Percentiles rank a stretch among this genome's conserved stretches.
Conservation (phyloP, 2,888 invertebrate species). For the Cartodere bifasciata region DNA sequence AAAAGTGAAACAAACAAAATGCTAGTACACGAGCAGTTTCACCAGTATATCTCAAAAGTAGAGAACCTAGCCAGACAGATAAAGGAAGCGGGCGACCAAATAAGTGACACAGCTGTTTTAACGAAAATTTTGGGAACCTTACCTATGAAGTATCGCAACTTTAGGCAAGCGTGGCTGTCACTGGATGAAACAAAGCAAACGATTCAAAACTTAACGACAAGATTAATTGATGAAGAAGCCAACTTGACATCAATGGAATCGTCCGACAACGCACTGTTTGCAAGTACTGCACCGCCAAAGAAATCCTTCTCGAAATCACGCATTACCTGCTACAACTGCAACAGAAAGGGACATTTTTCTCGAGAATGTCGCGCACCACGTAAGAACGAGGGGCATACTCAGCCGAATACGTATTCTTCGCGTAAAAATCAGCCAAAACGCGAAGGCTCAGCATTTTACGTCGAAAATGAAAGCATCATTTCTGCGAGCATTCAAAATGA, state of each 20-base stretch:
- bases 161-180: slow-evolving; percentile 12
- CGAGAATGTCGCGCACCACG: neutral
- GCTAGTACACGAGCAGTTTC: slow-evolving; percentile 18
- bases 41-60: slow-evolving; percentile 21
- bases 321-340: slow-evolving; percentile 5
- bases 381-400: neutral
- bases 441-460: no score
- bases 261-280: slow-evolving; percentile 2
- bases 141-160: slow-evolving; percentile 9
- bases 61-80: slow-evolving; percentile 19
- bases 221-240: slow-evolving; percentile 11
- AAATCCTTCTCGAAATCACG: no score
- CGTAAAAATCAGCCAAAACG: no score
- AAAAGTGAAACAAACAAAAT: slow-evolving; percentile 19
- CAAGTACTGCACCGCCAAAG: no score
- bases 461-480: no score
- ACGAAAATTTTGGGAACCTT: slow-evolving; percentile 15
- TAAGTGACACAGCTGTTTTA: slow-evolving; percentile 17
- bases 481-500: no score
- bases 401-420: no score
- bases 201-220: slow-evolving; percentile 12
- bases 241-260: slow-evolving; percentile 6
- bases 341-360: slow-evolving; percentile 6
- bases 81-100: slow-evolving; percentile 14
- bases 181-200: slow-evolving; percentile 11